A percentile compares a stretch with the other conserved stretches of the same genome.
These are phyloP conservation scores for Caenorhabditis wallacei DNA, from an alignment of 2,888 invertebrate species.

Conservation along the genomic window DNA sequence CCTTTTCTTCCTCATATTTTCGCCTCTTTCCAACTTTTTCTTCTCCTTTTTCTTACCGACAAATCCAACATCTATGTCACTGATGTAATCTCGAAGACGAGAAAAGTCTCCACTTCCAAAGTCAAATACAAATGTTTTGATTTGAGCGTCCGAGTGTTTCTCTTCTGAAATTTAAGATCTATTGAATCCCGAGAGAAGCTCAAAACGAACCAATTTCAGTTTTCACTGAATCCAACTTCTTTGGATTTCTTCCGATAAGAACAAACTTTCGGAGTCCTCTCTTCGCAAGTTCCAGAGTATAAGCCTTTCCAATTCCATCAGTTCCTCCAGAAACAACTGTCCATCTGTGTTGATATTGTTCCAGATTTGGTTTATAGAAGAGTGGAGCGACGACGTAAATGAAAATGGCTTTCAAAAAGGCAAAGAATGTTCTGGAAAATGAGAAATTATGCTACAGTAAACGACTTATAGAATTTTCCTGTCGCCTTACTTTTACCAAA, in stretches of 20 bases:
- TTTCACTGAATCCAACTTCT: constrained; percentile 77
- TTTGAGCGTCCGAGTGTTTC: constrained; percentile 60
- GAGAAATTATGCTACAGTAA: not conserved
- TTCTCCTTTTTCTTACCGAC: constrained; percentile 70
- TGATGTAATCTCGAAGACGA: constrained; percentile 73
- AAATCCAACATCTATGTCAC: constrained; percentile 80
- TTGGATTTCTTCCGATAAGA: constrained; percentile 78
- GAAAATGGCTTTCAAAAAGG: constrained; percentile 76
- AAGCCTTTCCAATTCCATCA: constrained; percentile 81
- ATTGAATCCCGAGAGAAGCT: not conserved
- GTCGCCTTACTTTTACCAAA: too few species aligned
- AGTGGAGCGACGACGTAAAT: constrained; percentile 78
- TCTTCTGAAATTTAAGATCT: constrained; percentile 36
- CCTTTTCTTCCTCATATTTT: not conserved
- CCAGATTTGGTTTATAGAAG: constrained; percentile 77
- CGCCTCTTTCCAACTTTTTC: constrained; percentile 2
- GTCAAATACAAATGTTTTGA: constrained; percentile 79
- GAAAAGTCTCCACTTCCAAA: constrained; percentile 76
- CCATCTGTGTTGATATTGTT: constrained; percentile 76
- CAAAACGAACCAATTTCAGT: constrained; percentile 72
- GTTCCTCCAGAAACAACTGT: constrained; percentile 81
- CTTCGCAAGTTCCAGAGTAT: constrained; percentile 77
- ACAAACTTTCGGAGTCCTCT: constrained; percentile 80
- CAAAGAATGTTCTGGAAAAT: constrained; percentile 77
- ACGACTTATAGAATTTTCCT: not conserved